Conservation (phyloP, 2,888 invertebrate genomes). For the Tenodera sinensis region DNA sequence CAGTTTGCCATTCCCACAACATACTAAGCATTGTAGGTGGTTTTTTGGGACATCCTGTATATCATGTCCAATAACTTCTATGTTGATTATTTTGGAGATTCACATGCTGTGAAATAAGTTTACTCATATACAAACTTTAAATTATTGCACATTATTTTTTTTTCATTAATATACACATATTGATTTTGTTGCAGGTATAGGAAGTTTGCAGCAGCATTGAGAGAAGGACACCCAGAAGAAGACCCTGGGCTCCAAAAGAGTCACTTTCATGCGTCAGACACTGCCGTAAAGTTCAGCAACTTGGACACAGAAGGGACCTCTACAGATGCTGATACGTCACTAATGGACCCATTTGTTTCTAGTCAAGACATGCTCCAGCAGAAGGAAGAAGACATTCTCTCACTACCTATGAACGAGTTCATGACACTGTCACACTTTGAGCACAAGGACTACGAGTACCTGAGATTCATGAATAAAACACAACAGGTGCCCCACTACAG, state of each 20-base stretch:
- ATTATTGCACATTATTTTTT: too few relatives aligned
- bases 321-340: background rate
- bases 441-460: slow-evolving; percentile 11
- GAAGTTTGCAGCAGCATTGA: background rate
- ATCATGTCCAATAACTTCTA: too few relatives aligned
- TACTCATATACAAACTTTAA: too few relatives aligned
- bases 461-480: slow-evolving; percentile 21
- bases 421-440: background rate
- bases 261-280: background rate
- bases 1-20: too few relatives aligned
- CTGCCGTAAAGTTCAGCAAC: background rate
- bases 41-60: too few relatives aligned
- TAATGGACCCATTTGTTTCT: background rate
- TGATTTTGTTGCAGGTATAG: background rate
- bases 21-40: too few relatives aligned
- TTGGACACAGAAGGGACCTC: background rate
- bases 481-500: slow-evolving; percentile 6
- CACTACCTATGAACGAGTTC: background rate
- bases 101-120: too few relatives aligned
- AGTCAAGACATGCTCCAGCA: accelerated
- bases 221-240: background rate
- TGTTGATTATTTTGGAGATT: too few relatives aligned
- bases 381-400: background rate
- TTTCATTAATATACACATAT: too few relatives aligned
- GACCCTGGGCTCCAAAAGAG: background rate